Percentiles rank a stretch among this genome's conserved stretches.
Conservation (phyloP, 2,113 vertebrate species). For the Alces alces region DNA sequence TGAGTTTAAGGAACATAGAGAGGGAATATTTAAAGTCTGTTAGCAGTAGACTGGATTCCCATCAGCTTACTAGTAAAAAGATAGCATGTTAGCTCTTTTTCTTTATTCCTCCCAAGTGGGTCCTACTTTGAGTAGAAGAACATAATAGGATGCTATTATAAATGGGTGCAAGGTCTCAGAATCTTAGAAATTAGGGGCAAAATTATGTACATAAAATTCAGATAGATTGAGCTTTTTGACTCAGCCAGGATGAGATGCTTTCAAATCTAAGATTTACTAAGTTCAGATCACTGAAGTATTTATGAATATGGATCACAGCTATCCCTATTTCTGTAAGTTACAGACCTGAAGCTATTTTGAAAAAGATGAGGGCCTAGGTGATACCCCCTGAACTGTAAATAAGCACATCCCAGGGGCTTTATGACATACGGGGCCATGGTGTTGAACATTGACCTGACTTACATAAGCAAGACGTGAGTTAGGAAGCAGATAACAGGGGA, state of each 20-base stretch:
- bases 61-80: not conserved
- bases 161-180: not conserved
- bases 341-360: not conserved
- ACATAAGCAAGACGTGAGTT: not conserved
- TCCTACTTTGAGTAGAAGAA: not conserved
- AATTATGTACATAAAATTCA: not conserved
- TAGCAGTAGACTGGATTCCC: not conserved
- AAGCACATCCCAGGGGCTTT: not conserved
- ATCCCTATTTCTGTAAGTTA: not conserved
- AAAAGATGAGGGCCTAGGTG: not conserved
- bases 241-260: not conserved
- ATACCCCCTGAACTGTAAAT: not conserved
- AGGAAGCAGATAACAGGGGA: not conserved
- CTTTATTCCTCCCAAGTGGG: not conserved
- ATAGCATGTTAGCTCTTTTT: not conserved
- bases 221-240: not conserved
- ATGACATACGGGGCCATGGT: rapidly evolving
- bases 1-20: not conserved
- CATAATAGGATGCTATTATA: not conserved
- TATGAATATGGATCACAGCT: not conserved
- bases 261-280: not conserved
- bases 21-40: not conserved
- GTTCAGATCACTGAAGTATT: not conserved
- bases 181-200: not conserved
- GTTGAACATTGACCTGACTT: not conserved